Conservation (phyloP, 2,113 vertebrate species). For the Anser cygnoides region DNA sequence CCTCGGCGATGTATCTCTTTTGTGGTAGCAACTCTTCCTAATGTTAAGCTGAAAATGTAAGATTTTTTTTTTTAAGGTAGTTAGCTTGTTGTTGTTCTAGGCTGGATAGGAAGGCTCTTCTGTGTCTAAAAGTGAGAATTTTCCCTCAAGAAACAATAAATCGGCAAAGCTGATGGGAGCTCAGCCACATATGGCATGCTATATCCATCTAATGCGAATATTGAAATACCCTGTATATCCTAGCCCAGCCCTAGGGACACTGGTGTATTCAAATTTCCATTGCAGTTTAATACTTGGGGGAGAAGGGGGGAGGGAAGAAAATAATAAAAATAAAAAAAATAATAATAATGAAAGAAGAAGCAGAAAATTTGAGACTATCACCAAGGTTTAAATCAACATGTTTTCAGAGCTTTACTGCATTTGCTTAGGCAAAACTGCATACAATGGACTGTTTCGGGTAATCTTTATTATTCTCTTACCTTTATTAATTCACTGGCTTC, state of each 20-base stretch:
- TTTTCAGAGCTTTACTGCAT: neutral
- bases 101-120: neutral
- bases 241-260: neutral
- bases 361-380: neutral
- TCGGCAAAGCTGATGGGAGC: neutral
- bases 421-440: neutral
- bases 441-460: neutral
- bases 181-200: no score
- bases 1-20: neutral
- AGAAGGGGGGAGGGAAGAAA: no score
- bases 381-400: neutral
- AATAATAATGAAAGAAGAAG: neutral
- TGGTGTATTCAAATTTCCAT: neutral
- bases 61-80: neutral
- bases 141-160: neutral
- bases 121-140: neutral
- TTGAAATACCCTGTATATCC: neutral
- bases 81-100: neutral
- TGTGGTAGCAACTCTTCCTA: neutral
- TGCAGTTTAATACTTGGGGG: neutral
- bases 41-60: neutral
- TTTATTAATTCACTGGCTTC: neutral
- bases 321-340: neutral
- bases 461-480: neutral
- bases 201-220: neutral